Evolutionary conservation across 1,140 invertebrate genomes (phyloP).

Genomic region (Neotoxoptera formosana): DNA sequence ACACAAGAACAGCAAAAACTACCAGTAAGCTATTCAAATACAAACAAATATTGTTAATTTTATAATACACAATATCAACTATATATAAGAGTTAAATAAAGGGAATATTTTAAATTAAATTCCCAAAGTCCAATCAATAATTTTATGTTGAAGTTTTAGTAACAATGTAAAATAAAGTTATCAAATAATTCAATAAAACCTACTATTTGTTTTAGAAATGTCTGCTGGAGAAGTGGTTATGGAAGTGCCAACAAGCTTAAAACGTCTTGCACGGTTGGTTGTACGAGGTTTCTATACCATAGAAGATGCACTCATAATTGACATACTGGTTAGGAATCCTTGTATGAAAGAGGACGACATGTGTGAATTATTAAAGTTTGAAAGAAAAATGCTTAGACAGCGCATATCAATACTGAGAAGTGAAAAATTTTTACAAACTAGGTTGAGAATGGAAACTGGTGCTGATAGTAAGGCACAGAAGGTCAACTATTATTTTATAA

Average conservation of each 20-base stretch:
- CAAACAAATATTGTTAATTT: neutral
- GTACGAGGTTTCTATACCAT: conserved; percentile 91
- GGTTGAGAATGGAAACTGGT: conserved; percentile 93
- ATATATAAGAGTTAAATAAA: neutral
- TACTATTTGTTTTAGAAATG: conserved; percentile 47
- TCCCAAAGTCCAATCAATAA: neutral
- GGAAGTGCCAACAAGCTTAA: conserved; percentile 88
- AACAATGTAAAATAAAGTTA: neutral
- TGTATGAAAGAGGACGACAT: conserved; percentile 99
- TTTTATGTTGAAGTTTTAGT: neutral
- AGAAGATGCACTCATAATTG: conserved; percentile 92
- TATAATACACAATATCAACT: neutral
- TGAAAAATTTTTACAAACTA: conserved; percentile 93
- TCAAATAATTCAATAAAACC: neutral
- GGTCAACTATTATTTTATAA: conserved; percentile 98
- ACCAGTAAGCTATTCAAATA: neutral
- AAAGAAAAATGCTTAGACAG: conserved; percentile 90
- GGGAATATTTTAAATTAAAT: neutral
- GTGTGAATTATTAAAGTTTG: conserved; percentile 91
- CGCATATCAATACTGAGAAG: conserved; percentile 85
- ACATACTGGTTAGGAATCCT: conserved; percentile 93
- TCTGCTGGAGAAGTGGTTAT: conserved; percentile 64
- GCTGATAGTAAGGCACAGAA: conserved; percentile 94
- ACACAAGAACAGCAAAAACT: neutral
- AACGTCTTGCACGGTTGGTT: conserved; percentile 88